Conservation (phyloP, 1,140 invertebrate species). For the Leptinotarsa lineolata region DNA sequence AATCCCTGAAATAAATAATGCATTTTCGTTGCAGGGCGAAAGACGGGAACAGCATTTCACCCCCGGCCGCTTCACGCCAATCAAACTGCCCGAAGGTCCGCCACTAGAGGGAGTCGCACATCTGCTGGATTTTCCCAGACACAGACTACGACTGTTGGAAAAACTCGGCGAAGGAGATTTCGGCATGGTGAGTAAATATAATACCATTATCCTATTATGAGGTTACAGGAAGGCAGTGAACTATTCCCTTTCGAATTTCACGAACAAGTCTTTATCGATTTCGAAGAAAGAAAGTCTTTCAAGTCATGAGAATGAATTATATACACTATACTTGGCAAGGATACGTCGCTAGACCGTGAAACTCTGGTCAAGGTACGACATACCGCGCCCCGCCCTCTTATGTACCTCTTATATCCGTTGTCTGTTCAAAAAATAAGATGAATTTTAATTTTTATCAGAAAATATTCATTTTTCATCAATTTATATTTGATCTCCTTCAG, state of each 20-base stretch:
- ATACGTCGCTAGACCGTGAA: no score
- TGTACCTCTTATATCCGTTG: no score
- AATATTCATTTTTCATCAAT: no score
- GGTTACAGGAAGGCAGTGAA: background rate
- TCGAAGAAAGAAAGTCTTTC: background rate
- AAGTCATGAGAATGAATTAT: background rate
- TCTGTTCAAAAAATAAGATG: no score
- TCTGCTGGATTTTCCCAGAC: slow-evolving; percentile 76
- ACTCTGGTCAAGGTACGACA: no score
- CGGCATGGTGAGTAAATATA: slow-evolving; percentile 71
- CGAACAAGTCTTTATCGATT: background rate
- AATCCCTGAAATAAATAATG: slow-evolving; percentile 20
- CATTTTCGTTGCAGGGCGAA: slow-evolving; percentile 60
- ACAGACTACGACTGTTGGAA: slow-evolving; percentile 80
- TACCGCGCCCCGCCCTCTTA: no score
- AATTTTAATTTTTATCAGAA: no score
- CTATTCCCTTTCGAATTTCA: no score
- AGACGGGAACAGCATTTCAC: slow-evolving; percentile 64
- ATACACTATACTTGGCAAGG: background rate
- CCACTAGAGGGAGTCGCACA: slow-evolving; percentile 64
- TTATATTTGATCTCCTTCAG: no score
- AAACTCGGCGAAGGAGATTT: slow-evolving; percentile 87
- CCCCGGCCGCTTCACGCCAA: slow-evolving; percentile 68
- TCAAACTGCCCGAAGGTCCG: slow-evolving; percentile 69
- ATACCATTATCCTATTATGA: background rate